phyloP scores from a whole-genome alignment of 2,797 vertebrate genomes.

The Trachurus trachurus region DNA sequence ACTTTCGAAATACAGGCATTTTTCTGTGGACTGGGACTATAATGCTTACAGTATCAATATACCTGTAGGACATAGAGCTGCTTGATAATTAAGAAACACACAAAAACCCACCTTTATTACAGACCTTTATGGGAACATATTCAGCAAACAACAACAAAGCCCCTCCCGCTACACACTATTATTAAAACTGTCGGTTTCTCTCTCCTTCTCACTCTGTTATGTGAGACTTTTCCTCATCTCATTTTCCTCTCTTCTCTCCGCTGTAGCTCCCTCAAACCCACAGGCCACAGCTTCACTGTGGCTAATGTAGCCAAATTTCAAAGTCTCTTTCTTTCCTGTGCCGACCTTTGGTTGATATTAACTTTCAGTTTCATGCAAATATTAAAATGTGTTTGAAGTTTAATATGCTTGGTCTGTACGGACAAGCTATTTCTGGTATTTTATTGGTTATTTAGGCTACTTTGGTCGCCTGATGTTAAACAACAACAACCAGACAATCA shows the following conservation, averaged over 20 bases:
- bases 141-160: neutral
- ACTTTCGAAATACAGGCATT: no score
- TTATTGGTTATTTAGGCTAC: neutral
- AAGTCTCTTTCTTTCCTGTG: neutral
- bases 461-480: neutral
- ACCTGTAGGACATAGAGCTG: no score
- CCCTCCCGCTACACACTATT: neutral
- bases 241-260: neutral
- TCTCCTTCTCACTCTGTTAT: neutral
- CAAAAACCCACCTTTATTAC: no score
- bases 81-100: no score
- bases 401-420: neutral
- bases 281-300: neutral
- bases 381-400: neutral
- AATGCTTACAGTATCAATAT: no score
- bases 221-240: neutral
- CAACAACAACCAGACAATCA: neutral
- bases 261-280: neutral
- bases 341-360: neutral
- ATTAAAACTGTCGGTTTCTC: neutral
- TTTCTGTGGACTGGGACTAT: no score
- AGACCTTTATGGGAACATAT: neutral
- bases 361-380: neutral
- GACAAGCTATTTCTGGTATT: neutral
- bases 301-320: neutral